Evolutionary conservation across 2,888 invertebrate species (phyloP).

Genomic region (Labia minor): DNA sequence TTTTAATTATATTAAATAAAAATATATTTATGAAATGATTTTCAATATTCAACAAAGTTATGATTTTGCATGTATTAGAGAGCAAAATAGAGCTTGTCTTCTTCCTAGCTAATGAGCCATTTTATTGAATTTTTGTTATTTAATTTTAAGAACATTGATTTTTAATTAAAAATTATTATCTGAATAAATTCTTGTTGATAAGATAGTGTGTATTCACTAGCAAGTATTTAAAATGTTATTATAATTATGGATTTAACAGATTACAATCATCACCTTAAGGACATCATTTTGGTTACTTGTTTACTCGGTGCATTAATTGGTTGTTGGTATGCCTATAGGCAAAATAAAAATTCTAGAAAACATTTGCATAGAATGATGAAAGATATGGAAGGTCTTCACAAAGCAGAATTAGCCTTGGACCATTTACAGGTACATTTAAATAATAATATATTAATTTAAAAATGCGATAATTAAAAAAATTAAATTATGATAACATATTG

Average conservation of each 20-base stretch:
- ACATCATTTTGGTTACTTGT: constrained; percentile 72
- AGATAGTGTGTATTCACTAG: not conserved
- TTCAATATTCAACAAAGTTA: no score
- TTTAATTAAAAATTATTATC: not conserved
- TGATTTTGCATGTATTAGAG: no score
- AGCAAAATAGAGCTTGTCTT: no score
- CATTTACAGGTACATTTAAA: constrained; percentile 66
- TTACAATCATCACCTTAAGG: constrained; percentile 75
- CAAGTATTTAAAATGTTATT: not conserved
- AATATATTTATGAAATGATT: no score
- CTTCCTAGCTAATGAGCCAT: no score
- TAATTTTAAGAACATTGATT: not conserved
- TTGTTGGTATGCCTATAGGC: constrained; percentile 83
- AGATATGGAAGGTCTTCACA: constrained; percentile 84
- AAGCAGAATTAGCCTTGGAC: constrained; percentile 76
- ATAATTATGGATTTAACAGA: constrained; percentile 39
- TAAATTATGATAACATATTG: no score
- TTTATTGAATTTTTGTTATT: not conserved
- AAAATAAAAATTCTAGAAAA: constrained; percentile 74
- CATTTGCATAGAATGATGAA: constrained; percentile 85
- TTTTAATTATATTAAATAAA: not conserved
- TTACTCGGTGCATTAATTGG: constrained; percentile 76
- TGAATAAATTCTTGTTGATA: not conserved
- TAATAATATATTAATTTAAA: no score
- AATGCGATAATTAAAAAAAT: not conserved